Evolutionary conservation across 1,140 invertebrate genomes (phyloP), one percentile per base, ranked within the genome.

Genomic region (Caenorhabditis brenneri): DNA sequence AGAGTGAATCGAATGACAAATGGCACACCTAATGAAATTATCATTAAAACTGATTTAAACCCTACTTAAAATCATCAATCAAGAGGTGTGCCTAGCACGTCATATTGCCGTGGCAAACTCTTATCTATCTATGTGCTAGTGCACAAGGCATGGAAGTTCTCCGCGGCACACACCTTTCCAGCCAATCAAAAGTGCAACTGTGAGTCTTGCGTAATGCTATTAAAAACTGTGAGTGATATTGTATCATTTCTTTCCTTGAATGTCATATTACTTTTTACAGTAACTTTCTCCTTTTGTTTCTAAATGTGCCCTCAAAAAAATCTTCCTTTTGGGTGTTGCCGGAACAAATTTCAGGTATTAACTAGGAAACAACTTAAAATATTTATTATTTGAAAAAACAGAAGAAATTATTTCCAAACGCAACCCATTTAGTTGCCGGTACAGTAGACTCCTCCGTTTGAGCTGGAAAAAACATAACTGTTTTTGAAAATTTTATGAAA

Each of bases 401-500:
- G 22, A 6, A 53, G 6, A 9, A 36, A 27, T 36, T 5, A n/a
- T 65, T 65, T 65, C 1, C 0, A 24, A 16, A 31, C 1, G 10
- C 10, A 0, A 22, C 12, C 24, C 53, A 27, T 29, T 55, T 2
- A 74, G 36, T 74, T 74, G 65, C 24, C 42, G 29, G n/a, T 42
- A 31, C 65, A 74, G 65, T 74, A 74, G 7, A 24, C 15, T 42
- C 65, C 65, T 39, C 65, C 65, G n/a, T 74, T 74, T n/a, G n/a
- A 24, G 65, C 65, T 74, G 36, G 46, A 74, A 65, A 36, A 6
- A 33, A 74, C n/a, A n/a, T 19, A 24, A 42, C 24, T 10, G 9
- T 7, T 22, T 9, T 12, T 16, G 15, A 19, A 65, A 15, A 27
- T 2, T 33, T 2, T 19, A 12, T 1, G 33, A 24, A 4, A 22